Conservation (phyloP, 2,113 vertebrate genomes). For the Uropsilus gracilis region DNA sequence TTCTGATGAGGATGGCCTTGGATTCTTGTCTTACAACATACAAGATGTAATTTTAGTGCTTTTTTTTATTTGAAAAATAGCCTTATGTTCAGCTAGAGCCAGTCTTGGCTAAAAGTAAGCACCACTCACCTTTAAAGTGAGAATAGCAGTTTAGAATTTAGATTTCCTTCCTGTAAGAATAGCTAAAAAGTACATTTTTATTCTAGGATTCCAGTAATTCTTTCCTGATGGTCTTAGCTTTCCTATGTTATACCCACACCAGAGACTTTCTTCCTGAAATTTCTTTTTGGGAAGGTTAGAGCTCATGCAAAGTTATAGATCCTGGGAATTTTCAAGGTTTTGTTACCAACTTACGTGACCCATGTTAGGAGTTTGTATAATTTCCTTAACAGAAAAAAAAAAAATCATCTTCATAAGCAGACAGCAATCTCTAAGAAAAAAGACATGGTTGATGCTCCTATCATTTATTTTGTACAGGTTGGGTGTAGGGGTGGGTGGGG, state of each 20-base stretch:
- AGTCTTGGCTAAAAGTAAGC: constrained; percentile 77
- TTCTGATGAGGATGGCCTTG: constrained; percentile 67
- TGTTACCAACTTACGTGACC: not conserved
- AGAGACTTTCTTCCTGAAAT: constrained; percentile 58
- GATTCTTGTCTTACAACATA: constrained; percentile 44
- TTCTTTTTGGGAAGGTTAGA: not conserved
- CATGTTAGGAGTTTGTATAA: not conserved
- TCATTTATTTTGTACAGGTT: not conserved
- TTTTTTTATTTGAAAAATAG: constrained; percentile 60
- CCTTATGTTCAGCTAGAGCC: constrained; percentile 70
- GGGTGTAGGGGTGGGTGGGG: not conserved
- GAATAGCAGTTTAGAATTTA: constrained; percentile 77
- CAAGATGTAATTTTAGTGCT: constrained; percentile 67
- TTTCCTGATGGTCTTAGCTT: constrained; percentile 15
- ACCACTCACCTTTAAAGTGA: constrained; percentile 81
- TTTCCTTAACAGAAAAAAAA: not conserved
- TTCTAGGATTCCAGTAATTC: constrained; percentile 20
- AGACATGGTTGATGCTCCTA: not conserved
- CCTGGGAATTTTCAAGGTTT: not conserved
- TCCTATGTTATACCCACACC: not conserved
- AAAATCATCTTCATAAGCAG: not conserved
- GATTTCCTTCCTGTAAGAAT: constrained; percentile 78
- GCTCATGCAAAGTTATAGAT: not conserved
- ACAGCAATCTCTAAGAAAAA: constrained; percentile 5
- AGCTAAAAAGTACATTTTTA: constrained; percentile 72